A percentile compares a stretch with the other conserved stretches of the same genome.
These are phyloP conservation scores for Paraescarpia echinospica DNA, from an alignment of 1,140 invertebrate species.

Conservation along the genomic window DNA sequence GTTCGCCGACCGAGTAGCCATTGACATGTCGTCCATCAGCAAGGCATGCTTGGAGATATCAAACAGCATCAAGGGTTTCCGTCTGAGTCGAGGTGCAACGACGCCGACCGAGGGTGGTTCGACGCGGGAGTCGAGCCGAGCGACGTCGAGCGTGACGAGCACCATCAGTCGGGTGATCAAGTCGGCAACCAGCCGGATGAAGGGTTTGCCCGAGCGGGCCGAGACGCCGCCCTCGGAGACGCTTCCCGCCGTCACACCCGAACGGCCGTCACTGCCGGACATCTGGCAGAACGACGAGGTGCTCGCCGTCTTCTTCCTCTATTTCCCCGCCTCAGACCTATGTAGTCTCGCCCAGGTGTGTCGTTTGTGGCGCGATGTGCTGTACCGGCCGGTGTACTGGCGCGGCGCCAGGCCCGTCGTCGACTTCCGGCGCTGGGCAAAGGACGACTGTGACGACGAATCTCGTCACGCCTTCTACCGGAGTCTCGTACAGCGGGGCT, in stretches of 20 bases:
- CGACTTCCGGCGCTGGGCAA: slow-evolving; percentile 74
- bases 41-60: slow-evolving; percentile 58
- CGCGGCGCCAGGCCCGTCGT: slow-evolving; percentile 78
- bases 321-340: slow-evolving; percentile 78
- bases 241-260: slow-evolving; percentile 31
- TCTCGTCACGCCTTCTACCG: slow-evolving; percentile 76
- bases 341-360: slow-evolving; percentile 75
- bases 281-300: slow-evolving; percentile 82
- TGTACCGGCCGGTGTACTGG: slow-evolving; percentile 78
- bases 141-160: slow-evolving; percentile 24
- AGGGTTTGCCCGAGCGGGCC: slow-evolving; percentile 32
- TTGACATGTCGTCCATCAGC: slow-evolving; percentile 52
- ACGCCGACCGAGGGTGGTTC: slow-evolving; percentile 25
- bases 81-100: slow-evolving; percentile 37
- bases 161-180: slow-evolving; percentile 29
- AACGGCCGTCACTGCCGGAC: slow-evolving; percentile 55
- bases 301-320: slow-evolving; percentile 79
- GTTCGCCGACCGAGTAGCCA: neutral
- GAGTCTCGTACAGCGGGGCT: slow-evolving; percentile 79
- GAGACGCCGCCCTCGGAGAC: slow-evolving; percentile 37
- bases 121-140: slow-evolving; percentile 20
- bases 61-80: slow-evolving; percentile 53
- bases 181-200: slow-evolving; percentile 28
- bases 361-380: slow-evolving; percentile 79
- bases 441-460: slow-evolving; percentile 58